phyloP scores from a whole-genome alignment of 2,797 vertebrate species.

The Gymnocypris eckloni region DNA sequence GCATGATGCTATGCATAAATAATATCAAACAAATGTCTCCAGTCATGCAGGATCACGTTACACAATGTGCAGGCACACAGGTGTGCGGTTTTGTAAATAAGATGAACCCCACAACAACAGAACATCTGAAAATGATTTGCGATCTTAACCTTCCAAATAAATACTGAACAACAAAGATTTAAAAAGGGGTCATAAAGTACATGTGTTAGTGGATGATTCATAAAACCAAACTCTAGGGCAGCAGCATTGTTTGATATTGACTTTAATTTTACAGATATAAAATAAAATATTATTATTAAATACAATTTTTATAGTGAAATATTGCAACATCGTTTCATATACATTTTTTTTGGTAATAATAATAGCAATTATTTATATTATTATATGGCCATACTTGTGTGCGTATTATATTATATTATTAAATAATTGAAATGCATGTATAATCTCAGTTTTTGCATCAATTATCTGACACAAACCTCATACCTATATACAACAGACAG shows the following conservation, averaged over 20 bases:
- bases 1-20: neutral
- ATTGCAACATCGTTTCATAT: neutral
- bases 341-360: neutral
- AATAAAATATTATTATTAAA: neutral
- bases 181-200: neutral
- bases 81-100: slow-evolving; percentile 9
- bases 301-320: neutral
- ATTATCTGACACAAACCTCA: neutral
- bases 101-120: neutral
- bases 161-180: neutral
- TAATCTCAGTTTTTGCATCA: neutral
- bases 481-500: neutral
- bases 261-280: neutral
- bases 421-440: too few relatives aligned
- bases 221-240: neutral
- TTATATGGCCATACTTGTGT: neutral
- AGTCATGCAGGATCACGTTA: neutral
- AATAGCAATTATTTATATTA: neutral
- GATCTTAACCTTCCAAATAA: neutral
- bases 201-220: neutral
- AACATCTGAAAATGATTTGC: neutral
- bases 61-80: neutral
- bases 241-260: neutral
- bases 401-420: too few relatives aligned
- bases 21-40: neutral